Evolutionary conservation across 2,888 invertebrate species (phyloP).

Genomic region (Megamerina dolium): DNA sequence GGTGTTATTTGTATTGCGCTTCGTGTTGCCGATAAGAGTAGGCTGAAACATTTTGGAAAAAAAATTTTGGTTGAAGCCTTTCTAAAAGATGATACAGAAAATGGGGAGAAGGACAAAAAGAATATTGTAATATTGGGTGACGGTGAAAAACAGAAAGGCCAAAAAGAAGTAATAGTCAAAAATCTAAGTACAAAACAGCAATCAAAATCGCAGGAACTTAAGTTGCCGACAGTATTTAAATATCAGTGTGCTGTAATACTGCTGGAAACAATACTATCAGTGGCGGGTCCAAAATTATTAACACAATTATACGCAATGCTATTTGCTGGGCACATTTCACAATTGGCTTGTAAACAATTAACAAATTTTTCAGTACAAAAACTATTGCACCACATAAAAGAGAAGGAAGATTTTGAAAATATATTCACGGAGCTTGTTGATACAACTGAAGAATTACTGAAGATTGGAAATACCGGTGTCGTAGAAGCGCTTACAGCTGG

Average conservation of each 20-base stretch:
- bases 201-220: slow-evolving; percentile 11
- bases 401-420: slow-evolving; percentile 62
- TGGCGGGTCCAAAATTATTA: slow-evolving; percentile 59
- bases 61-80: slow-evolving; percentile 57
- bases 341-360: slow-evolving; percentile 58
- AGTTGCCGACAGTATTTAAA: slow-evolving; percentile 59
- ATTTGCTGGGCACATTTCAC: slow-evolving; percentile 58
- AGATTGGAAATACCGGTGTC: slow-evolving; percentile 66
- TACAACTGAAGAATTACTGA: slow-evolving; percentile 57
- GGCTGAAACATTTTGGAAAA: slow-evolving; percentile 58
- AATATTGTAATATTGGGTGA: slow-evolving; percentile 31
- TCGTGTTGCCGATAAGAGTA: slow-evolving; percentile 55
- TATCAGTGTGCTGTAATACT: slow-evolving; percentile 58
- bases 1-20: slow-evolving; percentile 57
- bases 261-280: slow-evolving; percentile 61
- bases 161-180: slow-evolving; percentile 9
- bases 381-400: slow-evolving; percentile 62
- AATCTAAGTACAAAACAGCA: no score
- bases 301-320: slow-evolving; percentile 62
- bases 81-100: slow-evolving; percentile 23
- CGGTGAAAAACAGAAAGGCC: slow-evolving; percentile 17
- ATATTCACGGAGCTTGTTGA: slow-evolving; percentile 67
- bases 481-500: slow-evolving; percentile 65
- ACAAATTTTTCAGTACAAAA: slow-evolving; percentile 79
- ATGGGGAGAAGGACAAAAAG: slow-evolving; percentile 26